phyloP scores from a whole-genome alignment of 2,797 vertebrate species.

The Cottoperca gobio region DNA sequence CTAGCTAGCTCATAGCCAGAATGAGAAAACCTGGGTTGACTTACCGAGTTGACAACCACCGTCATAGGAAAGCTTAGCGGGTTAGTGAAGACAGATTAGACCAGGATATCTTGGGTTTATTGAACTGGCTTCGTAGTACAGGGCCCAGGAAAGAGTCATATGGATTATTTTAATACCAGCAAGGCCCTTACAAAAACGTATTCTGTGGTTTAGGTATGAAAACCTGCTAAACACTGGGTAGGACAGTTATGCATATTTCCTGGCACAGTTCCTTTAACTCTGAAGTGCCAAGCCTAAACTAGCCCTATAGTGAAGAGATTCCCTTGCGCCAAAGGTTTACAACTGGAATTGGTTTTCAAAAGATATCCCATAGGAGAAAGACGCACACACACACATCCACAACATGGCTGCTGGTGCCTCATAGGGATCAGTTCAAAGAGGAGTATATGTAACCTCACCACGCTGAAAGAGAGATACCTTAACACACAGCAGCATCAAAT shows the following conservation, averaged over 20 bases:
- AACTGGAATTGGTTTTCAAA: slow-evolving; percentile 16
- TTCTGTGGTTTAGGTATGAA: background rate
- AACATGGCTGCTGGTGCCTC: slow-evolving; percentile 1
- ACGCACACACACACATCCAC: background rate
- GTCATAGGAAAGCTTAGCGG: too few relatives aligned
- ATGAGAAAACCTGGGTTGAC: too few relatives aligned
- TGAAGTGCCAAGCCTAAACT: background rate
- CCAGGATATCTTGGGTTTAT: too few relatives aligned
- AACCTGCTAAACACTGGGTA: too few relatives aligned
- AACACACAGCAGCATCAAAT: slow-evolving; percentile 58
- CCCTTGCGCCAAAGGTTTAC: background rate
- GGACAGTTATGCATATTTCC: background rate
- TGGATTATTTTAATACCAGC: background rate
- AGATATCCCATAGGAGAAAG: background rate
- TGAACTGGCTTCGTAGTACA: too few relatives aligned
- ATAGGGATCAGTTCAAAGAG: slow-evolving; percentile 38
- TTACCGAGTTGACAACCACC: too few relatives aligned
- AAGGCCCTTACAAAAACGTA: background rate
- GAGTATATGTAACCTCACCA: slow-evolving; percentile 21
- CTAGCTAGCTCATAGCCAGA: too few relatives aligned
- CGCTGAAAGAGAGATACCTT: slow-evolving; percentile 52
- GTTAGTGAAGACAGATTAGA: too few relatives aligned
- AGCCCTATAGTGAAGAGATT: background rate
- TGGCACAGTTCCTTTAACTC: background rate
- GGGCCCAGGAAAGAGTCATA: background rate